Conservation (phyloP, 1,140 invertebrate genomes). For the Apolygus lucorum region DNA sequence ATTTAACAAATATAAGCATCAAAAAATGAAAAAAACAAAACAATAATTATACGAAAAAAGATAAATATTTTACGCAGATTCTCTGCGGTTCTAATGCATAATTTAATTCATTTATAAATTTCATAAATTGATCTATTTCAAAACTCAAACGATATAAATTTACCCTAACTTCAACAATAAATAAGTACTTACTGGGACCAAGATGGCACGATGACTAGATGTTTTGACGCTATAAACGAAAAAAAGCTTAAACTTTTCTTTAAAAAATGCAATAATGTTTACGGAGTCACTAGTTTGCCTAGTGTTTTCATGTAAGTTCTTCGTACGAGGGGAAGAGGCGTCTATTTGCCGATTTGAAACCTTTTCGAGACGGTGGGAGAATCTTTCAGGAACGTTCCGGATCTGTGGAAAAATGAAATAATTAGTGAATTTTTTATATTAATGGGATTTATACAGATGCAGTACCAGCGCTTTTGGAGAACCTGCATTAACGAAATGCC, state of each 20-base stretch:
- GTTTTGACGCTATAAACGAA: neutral
- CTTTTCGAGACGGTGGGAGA: conserved; percentile 50
- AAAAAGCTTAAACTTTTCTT: neutral
- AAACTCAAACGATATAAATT: neutral
- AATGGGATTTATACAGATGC: too few relatives aligned
- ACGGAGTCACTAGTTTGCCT: too few relatives aligned
- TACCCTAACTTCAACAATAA: neutral
- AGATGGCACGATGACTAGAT: conserved; percentile 9
- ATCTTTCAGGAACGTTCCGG: conserved; percentile 63
- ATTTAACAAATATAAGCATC: too few relatives aligned
- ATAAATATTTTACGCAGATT: neutral
- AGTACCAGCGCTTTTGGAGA: neutral
- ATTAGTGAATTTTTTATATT: neutral
- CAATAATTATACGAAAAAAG: neutral
- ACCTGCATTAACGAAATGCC: neutral
- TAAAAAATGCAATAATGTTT: neutral
- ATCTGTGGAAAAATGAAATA: conserved; percentile 44
- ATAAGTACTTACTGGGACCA: neutral
- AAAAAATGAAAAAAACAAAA: neutral
- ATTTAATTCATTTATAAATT: too few relatives aligned
- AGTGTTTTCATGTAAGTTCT: too few relatives aligned
- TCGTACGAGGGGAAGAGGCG: neutral
- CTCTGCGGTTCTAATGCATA: too few relatives aligned
- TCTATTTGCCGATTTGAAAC: neutral
- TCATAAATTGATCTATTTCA: neutral